Evolutionary conservation across 1,140 invertebrate genomes (phyloP).

Genomic region (Cherax quadricarinatus): DNA sequence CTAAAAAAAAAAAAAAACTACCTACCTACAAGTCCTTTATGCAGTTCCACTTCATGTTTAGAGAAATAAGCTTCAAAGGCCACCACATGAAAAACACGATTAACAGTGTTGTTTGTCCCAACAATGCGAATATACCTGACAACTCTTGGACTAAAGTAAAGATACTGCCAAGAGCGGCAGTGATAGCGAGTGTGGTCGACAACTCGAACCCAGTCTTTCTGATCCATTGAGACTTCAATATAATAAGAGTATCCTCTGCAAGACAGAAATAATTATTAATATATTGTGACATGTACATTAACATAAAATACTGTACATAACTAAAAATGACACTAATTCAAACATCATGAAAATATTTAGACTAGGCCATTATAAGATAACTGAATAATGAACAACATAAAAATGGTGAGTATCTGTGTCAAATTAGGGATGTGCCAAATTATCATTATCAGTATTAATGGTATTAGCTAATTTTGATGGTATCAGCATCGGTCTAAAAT

Average conservation of each 20-base stretch:
- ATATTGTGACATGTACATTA: no score
- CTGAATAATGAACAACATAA: no score
- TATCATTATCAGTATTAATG: no score
- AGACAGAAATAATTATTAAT: not conserved
- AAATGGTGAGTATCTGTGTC: no score
- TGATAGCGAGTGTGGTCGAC: slow-evolving; percentile 94
- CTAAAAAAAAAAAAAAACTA: not conserved
- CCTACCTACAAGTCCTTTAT: slow-evolving; percentile 82
- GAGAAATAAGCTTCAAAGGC: slow-evolving; percentile 93
- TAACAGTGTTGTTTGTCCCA: slow-evolving; percentile 96
- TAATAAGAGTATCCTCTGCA: slow-evolving; percentile 95
- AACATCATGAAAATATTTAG: no score
- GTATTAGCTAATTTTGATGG: no score
- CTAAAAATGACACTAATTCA: no score
- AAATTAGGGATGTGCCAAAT: no score
- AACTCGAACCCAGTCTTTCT: slow-evolving; percentile 95
- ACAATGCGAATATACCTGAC: slow-evolving; percentile 92
- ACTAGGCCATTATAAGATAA: no score
- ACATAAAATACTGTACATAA: no score
- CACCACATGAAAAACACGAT: slow-evolving; percentile 96
- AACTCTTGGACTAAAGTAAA: slow-evolving; percentile 93
- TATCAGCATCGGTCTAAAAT: no score
- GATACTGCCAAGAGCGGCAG: slow-evolving; percentile 96
- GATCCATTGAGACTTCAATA: slow-evolving; percentile 97
- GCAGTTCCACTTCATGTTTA: slow-evolving; percentile 84